A percentile compares a stretch with the other conserved stretches of the same genome.
phyloP scores from a whole-genome alignment of 1,140 invertebrate species.

The Conus ventricosus region DNA sequence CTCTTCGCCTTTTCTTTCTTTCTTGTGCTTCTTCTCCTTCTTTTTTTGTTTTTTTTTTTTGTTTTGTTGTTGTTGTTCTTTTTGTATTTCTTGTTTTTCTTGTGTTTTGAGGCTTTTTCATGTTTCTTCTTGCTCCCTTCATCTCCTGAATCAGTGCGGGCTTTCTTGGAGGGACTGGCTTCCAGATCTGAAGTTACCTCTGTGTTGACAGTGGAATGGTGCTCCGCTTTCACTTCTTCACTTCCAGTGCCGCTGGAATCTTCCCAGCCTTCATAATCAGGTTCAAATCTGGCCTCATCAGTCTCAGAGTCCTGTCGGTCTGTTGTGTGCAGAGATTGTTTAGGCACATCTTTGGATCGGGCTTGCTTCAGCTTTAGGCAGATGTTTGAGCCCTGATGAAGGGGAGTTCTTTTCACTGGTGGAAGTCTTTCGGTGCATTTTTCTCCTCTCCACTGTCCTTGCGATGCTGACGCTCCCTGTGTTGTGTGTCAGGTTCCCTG shows the following conservation, averaged over 20 bases:
- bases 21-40: slow-evolving; percentile 54
- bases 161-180: slow-evolving; percentile 21
- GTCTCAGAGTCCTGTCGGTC: slow-evolving; percentile 67
- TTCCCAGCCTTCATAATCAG: slow-evolving; percentile 64
- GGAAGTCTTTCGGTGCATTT: neutral
- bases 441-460: neutral
- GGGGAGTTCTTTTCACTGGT: neutral
- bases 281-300: slow-evolving; percentile 68
- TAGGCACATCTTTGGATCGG: slow-evolving; percentile 28
- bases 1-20: slow-evolving; percentile 37
- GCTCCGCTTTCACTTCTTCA: slow-evolving; percentile 32
- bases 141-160: slow-evolving; percentile 19
- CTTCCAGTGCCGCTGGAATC: slow-evolving; percentile 36
- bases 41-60: slow-evolving; percentile 44
- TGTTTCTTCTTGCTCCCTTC: slow-evolving; percentile 39
- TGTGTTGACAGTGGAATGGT: slow-evolving; percentile 27
- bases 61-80: no score
- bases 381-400: slow-evolving; percentile 22
- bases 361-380: slow-evolving; percentile 32
- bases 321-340: slow-evolving; percentile 35
- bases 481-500: neutral
- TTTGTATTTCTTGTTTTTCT: slow-evolving; percentile 42
- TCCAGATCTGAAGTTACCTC: slow-evolving; percentile 31
- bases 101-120: slow-evolving; percentile 37
- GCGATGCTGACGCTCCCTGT: neutral